Evolutionary conservation across 2,113 vertebrate genomes (phyloP).

Genomic region (Tinamus guttatus): DNA sequence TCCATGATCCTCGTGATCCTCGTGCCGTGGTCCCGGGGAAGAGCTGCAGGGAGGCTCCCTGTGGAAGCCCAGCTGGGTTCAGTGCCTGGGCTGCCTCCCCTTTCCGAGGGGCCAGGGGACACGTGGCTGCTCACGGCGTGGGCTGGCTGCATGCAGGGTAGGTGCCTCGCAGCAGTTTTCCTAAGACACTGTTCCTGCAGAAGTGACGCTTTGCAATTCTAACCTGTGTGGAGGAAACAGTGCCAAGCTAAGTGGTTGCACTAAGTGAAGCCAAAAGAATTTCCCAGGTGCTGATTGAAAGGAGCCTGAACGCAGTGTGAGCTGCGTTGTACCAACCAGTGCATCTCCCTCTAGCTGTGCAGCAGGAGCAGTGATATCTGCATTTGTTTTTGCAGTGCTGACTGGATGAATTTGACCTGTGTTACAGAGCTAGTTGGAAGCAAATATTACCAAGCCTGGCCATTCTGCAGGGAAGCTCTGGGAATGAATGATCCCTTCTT

Average conservation of each 20-base stretch:
- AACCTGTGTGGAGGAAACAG: background rate
- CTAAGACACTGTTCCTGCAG: background rate
- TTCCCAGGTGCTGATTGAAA: background rate
- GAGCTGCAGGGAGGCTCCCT: background rate
- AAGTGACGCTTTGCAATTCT: background rate
- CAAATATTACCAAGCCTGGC: background rate
- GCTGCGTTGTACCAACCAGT: background rate
- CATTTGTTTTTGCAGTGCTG: background rate
- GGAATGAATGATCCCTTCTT: background rate
- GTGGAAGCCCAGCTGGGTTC: background rate
- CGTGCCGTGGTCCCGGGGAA: background rate
- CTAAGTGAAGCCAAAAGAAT: background rate
- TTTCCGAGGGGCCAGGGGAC: background rate
- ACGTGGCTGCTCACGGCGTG: accelerated
- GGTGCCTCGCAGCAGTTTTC: background rate
- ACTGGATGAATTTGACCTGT: background rate
- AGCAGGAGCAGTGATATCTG: slow-evolving; percentile 16
- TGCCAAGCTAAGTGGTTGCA: background rate
- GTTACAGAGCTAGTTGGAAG: background rate
- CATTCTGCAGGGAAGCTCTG: background rate
- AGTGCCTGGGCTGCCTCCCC: background rate
- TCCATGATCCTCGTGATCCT: too few relatives aligned
- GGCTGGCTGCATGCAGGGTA: background rate
- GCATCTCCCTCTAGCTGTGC: slow-evolving; percentile 1
- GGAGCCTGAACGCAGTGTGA: background rate